Conservation (phyloP, 2,888 invertebrate genomes). For the Heterodera filipjevi region DNA sequence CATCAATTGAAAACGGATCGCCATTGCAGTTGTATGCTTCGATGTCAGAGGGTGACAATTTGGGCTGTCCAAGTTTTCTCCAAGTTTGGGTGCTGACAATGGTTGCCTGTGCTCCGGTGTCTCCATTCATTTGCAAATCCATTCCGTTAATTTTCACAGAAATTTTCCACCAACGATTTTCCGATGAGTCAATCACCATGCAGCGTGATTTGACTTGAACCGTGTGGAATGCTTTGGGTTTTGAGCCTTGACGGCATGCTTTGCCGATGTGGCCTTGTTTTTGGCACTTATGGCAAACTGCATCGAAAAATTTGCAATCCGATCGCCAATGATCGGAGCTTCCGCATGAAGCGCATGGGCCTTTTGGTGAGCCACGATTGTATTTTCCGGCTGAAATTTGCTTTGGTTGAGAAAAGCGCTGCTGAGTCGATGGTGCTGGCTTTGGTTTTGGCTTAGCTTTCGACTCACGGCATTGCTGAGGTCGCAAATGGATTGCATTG, state of each 20-base stretch:
- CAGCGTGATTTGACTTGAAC: not conserved
- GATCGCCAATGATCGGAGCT: constrained; percentile 23
- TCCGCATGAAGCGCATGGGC: constrained; percentile 23
- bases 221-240: not conserved
- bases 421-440: too few species aligned
- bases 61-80: constrained; percentile 1
- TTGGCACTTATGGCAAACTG: constrained; percentile 29
- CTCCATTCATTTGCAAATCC: constrained; percentile 1
- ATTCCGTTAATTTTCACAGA: constrained; percentile 1
- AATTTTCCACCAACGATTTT: not conserved
- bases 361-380: not conserved
- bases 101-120: constrained; percentile 31
- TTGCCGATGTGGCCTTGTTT: constrained; percentile 32
- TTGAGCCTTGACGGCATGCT: constrained; percentile 7
- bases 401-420: too few species aligned
- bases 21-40: not conserved
- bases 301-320: constrained; percentile 26
- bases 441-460: not conserved
- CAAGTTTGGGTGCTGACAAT: constrained; percentile 3
- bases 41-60: not conserved
- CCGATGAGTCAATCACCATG: not conserved
- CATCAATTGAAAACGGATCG: not conserved
- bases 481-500: not conserved
- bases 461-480: not conserved
- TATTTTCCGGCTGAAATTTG: not conserved